Conservation (phyloP, 2,888 invertebrate genomes). For the Drosophila mercatorum region DNA sequence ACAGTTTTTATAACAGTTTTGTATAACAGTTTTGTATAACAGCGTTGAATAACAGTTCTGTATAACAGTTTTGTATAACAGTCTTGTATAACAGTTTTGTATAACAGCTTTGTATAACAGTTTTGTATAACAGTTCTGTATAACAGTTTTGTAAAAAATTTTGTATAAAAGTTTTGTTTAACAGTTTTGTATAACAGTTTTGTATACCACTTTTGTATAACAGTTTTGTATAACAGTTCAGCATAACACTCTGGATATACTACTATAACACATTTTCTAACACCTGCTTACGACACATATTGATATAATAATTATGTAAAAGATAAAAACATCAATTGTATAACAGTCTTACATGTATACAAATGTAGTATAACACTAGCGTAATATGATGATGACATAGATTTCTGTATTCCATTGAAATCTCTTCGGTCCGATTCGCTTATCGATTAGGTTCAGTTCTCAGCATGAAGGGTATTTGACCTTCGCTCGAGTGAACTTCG, state of each 20-base stretch:
- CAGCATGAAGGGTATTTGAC: not conserved
- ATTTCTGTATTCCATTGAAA: not conserved
- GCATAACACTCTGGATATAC: not conserved
- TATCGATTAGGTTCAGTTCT: not conserved
- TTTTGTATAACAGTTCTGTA: not conserved
- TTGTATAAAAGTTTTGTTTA: not conserved
- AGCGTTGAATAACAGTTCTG: too few relatives aligned
- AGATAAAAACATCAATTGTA: too few relatives aligned
- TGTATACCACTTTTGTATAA: not conserved
- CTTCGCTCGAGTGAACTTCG: not conserved
- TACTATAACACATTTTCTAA: too few relatives aligned
- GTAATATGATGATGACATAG: too few relatives aligned
- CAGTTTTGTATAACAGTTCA: not conserved
- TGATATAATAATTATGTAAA: not conserved
- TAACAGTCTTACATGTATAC: too few relatives aligned
- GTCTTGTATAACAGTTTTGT: too few relatives aligned
- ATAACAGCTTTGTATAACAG: too few relatives aligned
- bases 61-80: too few relatives aligned
- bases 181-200: not conserved
- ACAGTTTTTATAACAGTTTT: not conserved
- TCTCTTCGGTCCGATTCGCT: not conserved
- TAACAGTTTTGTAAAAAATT: not conserved
- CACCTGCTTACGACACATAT: too few relatives aligned
- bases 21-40: too few relatives aligned
- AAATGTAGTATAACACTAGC: not conserved